Conservation (phyloP, 2,888 invertebrate genomes). For the Agonopterix heracliana region DNA sequence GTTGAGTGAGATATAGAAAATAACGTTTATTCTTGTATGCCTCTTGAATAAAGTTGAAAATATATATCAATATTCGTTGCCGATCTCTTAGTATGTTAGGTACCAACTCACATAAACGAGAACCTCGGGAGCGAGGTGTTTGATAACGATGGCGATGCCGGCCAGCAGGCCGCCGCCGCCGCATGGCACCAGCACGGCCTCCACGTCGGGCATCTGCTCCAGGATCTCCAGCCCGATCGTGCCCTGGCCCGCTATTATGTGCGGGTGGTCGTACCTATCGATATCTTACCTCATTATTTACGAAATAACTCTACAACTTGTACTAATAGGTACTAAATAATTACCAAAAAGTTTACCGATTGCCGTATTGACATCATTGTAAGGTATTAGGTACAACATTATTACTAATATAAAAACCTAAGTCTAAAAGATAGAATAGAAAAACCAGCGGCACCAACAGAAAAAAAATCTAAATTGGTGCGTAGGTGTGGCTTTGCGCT, state of each 20-base stretch:
- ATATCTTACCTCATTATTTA: neutral
- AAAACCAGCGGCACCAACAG: neutral
- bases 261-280: constrained; percentile 93
- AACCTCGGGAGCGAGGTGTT: constrained; percentile 87
- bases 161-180: constrained; percentile 97
- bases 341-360: neutral
- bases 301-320: neutral
- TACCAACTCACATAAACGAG: constrained; percentile 85
- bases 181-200: constrained; percentile 93
- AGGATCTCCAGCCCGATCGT: constrained; percentile 95
- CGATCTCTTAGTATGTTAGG: neutral
- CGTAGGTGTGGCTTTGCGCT: neutral
- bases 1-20: no score
- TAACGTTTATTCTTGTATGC: no score
- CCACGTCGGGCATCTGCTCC: constrained; percentile 91
- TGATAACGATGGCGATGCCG: constrained; percentile 92
- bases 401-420: neutral
- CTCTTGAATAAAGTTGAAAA: no score
- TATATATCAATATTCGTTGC: no score
- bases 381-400: neutral
- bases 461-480: neutral
- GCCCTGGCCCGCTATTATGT: constrained; percentile 96
- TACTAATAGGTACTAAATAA: neutral
- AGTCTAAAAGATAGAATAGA: neutral
- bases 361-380: neutral